Evolutionary conservation across 2,888 invertebrate genomes (phyloP), one percentile per base, ranked within the genome.

Genomic region (Drosophila nigricruria): DNA sequence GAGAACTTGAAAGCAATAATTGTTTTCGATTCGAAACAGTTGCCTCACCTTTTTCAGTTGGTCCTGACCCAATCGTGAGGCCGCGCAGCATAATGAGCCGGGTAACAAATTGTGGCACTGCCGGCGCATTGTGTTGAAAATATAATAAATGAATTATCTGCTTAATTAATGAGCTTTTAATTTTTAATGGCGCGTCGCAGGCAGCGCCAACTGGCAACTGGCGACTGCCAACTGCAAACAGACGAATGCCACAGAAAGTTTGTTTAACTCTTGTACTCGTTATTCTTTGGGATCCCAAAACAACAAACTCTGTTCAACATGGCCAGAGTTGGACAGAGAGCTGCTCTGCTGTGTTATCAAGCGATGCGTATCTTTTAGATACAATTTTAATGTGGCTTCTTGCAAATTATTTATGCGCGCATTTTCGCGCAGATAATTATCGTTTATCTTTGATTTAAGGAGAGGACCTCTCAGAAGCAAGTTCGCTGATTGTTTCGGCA

Each of bases 121-220:
- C 8, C 43, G 56, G 52, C 42, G 81, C 53, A 77, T 78, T 84
- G 90, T 90, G 92, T 91, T 91, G 90, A 92, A 91, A 90, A 81
- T 83, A 86, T 90, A 90, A 91, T 84, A 86, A 92, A 92, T 91
- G 90, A 90, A 91, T 92, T 91, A 91, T 92, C 90, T 86, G 81
- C 75, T 74, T 92, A 91, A 92, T 91, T 91, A 91, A 92, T 92
- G 91, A 92, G 90, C 88, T 92, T 92, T 91, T 91, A 92, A 92
- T 91, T 91, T 90, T 91, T 84, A 91, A 91, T 91, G 81, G 79
- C 70, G 74, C 81, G 62, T 54, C 83, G 75, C 83, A 75, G 77
- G 70, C 82, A 73, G 58, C 65, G 45, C 65, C 66, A 52, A 50
- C 49, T 27, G 27, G 0, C 47, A 27, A 47, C 47, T 27, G 47